Evolutionary conservation across 2,797 vertebrate species (phyloP), one percentile per base, ranked within the genome.

Genomic region (Melanotaenia maccullochi): DNA sequence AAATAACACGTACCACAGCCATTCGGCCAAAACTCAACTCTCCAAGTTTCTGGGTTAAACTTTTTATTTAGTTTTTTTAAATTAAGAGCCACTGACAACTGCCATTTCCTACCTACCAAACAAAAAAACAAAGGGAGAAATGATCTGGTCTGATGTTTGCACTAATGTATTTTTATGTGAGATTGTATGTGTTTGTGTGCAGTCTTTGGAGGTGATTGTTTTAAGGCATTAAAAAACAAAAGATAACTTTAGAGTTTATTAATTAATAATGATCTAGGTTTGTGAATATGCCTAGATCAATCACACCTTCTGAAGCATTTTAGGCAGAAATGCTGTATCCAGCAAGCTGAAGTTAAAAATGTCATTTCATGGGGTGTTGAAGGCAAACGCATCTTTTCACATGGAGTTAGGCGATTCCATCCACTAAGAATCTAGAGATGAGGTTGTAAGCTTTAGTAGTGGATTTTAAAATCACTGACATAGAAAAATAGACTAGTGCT

Each of bases 91-190:
- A 76, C 18, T 25, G 32, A 60, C 44, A 47, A 73, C 77, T 84
- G 72, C 75, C 79, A 9, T 73, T 69, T 81, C 72, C 24, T n/a
- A 78, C 72, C 24, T n/a, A 78, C 67, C 59, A 73, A 84, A 79
- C 24, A 2, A 16, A 64, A 64, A 51, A 51, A 30, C 28, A 30
- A 30, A 30, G 28, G 28, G 32, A 79, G 47, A 73, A 74, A 74
- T 52, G 60, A 55, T 65, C 65, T 52, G 60, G 59, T 75, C 38
- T 64, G 60, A 79, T 80, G 72, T 87, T 86, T 90, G 90, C 90
- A 93, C 89, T 86, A 65, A 75, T 90, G 76, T 92, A 78, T 92
- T 84, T 91, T 84, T 60, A 73, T 69, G 73, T 88, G 59, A 84
- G 73, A 84, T 73, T 81, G 81, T 89, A 59, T 85, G 81, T 89